Evolutionary conservation across 2,797 vertebrate genomes (phyloP).

Genomic region (Salmo trutta): DNA sequence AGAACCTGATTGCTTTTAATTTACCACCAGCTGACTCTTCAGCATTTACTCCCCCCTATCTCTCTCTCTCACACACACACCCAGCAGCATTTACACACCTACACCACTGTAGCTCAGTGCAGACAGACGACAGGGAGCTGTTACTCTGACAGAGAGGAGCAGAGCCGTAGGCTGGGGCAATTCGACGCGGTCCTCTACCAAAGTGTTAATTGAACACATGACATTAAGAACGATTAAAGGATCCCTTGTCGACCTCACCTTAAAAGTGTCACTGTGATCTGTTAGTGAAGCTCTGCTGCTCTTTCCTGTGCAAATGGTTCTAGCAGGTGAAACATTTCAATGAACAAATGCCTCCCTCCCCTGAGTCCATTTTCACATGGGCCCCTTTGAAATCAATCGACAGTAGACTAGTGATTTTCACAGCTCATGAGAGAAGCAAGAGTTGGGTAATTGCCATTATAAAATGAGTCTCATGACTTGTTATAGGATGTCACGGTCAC

Average conservation of each 20-base stretch:
- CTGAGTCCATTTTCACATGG: background rate
- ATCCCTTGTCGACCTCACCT: background rate
- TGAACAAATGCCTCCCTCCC: background rate
- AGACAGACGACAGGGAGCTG: background rate
- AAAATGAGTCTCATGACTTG: conserved; percentile 1
- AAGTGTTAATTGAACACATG: background rate
- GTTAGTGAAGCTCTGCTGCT: background rate
- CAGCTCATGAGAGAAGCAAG: background rate
- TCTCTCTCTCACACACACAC: background rate
- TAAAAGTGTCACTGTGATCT: background rate
- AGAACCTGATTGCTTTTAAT: no score
- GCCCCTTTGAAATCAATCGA: background rate
- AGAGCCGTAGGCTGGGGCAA: background rate
- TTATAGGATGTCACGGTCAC: background rate
- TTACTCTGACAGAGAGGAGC: background rate
- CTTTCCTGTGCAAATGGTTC: background rate
- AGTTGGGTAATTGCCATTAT: background rate
- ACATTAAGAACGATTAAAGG: conserved; percentile 1
- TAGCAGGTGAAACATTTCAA: background rate
- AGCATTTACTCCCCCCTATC: no score
- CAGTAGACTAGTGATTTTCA: background rate
- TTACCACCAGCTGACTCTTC: no score
- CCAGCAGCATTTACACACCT: background rate
- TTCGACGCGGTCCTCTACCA: background rate
- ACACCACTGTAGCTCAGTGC: background rate